Conservation (phyloP, 2,113 vertebrate genomes). For the Indri indri region DNA sequence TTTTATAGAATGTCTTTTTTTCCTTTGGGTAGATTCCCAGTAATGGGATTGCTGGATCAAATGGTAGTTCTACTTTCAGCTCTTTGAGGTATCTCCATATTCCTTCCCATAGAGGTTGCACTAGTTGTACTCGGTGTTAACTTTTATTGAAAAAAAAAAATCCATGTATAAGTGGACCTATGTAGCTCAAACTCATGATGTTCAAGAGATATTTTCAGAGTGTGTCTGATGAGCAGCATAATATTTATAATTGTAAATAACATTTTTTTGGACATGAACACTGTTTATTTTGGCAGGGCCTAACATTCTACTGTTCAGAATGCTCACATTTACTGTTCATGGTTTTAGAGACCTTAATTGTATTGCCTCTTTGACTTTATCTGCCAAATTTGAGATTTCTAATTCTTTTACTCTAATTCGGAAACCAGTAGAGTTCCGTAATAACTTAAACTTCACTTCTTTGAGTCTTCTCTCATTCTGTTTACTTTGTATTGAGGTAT, state of each 20-base stretch:
- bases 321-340: not conserved
- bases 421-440: not conserved
- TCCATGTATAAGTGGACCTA: not conserved
- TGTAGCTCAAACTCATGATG: not conserved
- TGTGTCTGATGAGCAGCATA: not conserved
- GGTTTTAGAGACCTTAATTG: not conserved
- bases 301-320: slow-evolving; percentile 16
- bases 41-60: too few species aligned
- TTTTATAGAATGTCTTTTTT: too few species aligned
- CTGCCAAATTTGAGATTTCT: not conserved
- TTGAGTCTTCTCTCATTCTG: not conserved
- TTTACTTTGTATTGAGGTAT: not conserved
- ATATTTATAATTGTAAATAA: not conserved
- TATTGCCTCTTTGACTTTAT: not conserved
- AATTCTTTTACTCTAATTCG: not conserved
- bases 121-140: not conserved
- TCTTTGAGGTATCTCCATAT: too few species aligned
- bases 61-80: too few species aligned
- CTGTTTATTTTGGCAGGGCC: not conserved
- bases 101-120: too few species aligned
- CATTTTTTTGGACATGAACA: not conserved
- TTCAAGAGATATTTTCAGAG: not conserved
- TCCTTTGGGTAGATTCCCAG: too few species aligned
- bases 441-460: not conserved
- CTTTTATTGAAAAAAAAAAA: not conserved